These are phyloP conservation scores for Dicaeum eximium DNA, from an alignment of 2,113 vertebrate species.

Conservation along the genomic window DNA sequence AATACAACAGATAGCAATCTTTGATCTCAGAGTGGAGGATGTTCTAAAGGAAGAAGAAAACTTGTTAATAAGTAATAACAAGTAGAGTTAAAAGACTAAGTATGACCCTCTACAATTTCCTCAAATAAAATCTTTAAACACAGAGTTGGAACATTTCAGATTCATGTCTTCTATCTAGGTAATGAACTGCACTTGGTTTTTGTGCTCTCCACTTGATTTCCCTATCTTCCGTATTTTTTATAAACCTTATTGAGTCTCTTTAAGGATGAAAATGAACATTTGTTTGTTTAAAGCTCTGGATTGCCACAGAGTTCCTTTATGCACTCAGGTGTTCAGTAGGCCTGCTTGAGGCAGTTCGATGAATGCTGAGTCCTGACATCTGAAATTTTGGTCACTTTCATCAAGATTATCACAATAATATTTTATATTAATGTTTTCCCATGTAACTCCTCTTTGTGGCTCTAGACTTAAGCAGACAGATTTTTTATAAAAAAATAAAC, in stretches of 20 bases:
- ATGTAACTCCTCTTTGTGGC: neutral
- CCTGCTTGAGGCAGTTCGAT: neutral
- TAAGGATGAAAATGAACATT: neutral
- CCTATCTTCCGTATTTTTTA: neutral
- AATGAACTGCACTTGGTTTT: neutral
- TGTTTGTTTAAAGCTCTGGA: neutral
- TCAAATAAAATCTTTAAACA: neutral
- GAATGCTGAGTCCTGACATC: neutral
- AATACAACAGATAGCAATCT: neutral
- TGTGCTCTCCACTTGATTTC: neutral
- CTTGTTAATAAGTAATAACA: neutral
- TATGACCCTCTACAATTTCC: neutral
- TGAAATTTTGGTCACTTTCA: neutral
- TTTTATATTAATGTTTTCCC: neutral
- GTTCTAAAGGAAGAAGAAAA: neutral
- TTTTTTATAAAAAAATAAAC: neutral
- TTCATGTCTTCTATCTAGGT: neutral
- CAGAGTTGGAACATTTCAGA: neutral
- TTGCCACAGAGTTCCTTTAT: neutral
- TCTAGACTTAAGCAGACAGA: neutral
- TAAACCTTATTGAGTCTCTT: neutral
- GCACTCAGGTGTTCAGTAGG: neutral
- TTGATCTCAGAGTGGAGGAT: neutral
- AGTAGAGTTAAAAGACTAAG: neutral
- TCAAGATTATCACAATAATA: neutral